Percentiles rank a stretch among this genome's conserved stretches.
phyloP scores from a whole-genome alignment of 2,113 vertebrate genomes.

The Columba janthina region DNA sequence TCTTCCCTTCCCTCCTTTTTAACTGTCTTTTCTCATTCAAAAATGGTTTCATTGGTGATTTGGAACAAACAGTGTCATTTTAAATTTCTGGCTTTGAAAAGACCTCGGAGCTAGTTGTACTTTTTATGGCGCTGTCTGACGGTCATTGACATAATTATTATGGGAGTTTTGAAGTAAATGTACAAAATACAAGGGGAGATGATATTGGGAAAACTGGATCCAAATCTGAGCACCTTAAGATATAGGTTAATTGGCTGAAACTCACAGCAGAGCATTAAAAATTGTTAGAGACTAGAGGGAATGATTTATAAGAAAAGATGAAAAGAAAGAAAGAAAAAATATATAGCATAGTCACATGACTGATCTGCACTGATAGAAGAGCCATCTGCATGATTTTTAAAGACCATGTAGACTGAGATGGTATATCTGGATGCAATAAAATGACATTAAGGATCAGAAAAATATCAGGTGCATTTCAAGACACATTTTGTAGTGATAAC shows the following conservation, averaged over 20 bases:
- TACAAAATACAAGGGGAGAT: neutral
- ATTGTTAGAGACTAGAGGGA: neutral
- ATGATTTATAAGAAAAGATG: neutral
- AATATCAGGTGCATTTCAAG: neutral
- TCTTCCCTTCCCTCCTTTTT: neutral
- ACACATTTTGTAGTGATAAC: neutral
- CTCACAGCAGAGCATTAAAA: slow-evolving; percentile 1
- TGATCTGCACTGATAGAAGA: neutral
- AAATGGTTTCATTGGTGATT: slow-evolving; percentile 26
- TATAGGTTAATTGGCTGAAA: slow-evolving; percentile 18
- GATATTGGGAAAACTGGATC: neutral
- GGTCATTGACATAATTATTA: neutral
- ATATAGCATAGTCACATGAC: neutral
- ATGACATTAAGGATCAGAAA: neutral
- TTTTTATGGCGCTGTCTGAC: neutral
- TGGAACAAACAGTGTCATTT: neutral
- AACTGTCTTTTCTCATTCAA: slow-evolving; percentile 39
- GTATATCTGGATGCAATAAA: neutral
- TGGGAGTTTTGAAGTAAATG: neutral
- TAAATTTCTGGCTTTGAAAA: neutral
- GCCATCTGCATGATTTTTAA: neutral
- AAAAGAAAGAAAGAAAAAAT: neutral
- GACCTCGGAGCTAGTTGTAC: neutral
- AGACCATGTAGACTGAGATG: neutral
- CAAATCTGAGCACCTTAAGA: neutral